Percentiles rank a stretch among this genome's conserved stretches.
These are phyloP conservation scores for Hestina assimilis DNA, from an alignment of 1,140 invertebrate genomes.

Conservation along the genomic window DNA sequence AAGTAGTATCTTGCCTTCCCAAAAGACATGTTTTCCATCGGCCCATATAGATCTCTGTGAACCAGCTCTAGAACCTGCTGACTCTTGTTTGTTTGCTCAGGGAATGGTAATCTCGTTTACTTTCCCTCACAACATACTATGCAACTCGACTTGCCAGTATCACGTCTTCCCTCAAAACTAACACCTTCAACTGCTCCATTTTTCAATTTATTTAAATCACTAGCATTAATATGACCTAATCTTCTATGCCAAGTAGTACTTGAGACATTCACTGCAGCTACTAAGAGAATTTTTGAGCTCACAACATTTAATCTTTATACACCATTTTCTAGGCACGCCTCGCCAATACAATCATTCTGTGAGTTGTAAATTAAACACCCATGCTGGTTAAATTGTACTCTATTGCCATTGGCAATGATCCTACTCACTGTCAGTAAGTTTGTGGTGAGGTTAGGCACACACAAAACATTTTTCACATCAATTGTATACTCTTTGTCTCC, in stretches of 20 bases:
- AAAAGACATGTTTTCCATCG: slow-evolving; percentile 14
- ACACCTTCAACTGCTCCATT: slow-evolving; percentile 28
- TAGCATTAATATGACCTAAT: slow-evolving; percentile 30
- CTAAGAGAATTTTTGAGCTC: slow-evolving; percentile 14
- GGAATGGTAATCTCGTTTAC: slow-evolving; percentile 26
- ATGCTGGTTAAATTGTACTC: slow-evolving; percentile 15
- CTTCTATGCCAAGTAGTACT: slow-evolving; percentile 30
- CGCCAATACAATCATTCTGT: slow-evolving; percentile 24
- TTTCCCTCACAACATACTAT: slow-evolving; percentile 33
- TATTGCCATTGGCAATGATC: slow-evolving; percentile 19
- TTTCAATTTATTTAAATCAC: slow-evolving; percentile 25
- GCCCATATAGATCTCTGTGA: slow-evolving; percentile 8
- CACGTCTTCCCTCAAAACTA: slow-evolving; percentile 10
- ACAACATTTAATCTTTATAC: slow-evolving; percentile 28
- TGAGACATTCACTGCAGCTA: slow-evolving; percentile 17
- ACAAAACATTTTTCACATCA: slow-evolving; percentile 27
- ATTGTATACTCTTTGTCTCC: neutral
- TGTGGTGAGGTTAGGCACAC: slow-evolving; percentile 30
- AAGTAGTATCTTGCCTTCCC: slow-evolving; percentile 10
- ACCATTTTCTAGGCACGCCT: slow-evolving; percentile 25
- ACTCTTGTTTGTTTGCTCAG: slow-evolving; percentile 1
- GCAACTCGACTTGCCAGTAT: slow-evolving; percentile 13
- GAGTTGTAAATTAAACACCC: slow-evolving; percentile 32
- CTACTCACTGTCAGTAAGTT: slow-evolving; percentile 37
- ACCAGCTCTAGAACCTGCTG: slow-evolving; percentile 7